phyloP scores from a whole-genome alignment of 1,140 invertebrate species.

The Apocrypta bakeri region DNA sequence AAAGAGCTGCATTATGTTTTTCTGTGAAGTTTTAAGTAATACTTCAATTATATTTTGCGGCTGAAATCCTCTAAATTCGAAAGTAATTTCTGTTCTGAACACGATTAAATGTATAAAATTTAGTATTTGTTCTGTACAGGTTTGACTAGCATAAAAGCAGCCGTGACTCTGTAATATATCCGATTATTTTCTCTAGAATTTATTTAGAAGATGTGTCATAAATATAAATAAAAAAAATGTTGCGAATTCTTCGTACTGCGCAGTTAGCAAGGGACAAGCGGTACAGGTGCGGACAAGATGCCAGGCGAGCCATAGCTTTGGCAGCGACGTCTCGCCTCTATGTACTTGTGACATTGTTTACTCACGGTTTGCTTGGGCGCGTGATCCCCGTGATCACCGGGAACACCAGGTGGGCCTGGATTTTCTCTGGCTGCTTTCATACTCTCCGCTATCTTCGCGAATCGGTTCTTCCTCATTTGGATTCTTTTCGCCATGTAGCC shows the following conservation, averaged over 20 bases:
- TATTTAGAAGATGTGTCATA: too few species aligned
- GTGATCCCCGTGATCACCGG: constrained; percentile 79
- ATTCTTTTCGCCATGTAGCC: constrained; percentile 97
- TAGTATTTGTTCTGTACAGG: too few species aligned
- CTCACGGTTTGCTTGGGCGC: constrained; percentile 86
- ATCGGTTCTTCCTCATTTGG: constrained; percentile 94
- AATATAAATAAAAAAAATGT: too few species aligned
- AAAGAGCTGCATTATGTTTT: neutral
- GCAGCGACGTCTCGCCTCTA: neutral
- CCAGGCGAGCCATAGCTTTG: neutral
- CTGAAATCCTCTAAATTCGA: neutral
- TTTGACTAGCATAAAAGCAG: too few species aligned
- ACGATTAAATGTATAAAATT: too few species aligned
- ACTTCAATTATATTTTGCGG: neutral
- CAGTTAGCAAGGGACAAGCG: neutral
- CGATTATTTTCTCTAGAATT: too few species aligned
- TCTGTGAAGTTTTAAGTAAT: neutral
- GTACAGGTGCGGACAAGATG: neutral
- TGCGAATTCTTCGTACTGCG: neutral
- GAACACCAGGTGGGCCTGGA: constrained; percentile 76
- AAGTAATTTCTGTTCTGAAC: too few species aligned
- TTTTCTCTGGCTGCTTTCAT: constrained; percentile 87
- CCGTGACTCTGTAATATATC: too few species aligned
- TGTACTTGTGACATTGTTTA: constrained; percentile 59
- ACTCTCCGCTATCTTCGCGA: constrained; percentile 92